Evolutionary conservation across 2,888 invertebrate species (phyloP).

Genomic region (Carpatolechia fugitivella): DNA sequence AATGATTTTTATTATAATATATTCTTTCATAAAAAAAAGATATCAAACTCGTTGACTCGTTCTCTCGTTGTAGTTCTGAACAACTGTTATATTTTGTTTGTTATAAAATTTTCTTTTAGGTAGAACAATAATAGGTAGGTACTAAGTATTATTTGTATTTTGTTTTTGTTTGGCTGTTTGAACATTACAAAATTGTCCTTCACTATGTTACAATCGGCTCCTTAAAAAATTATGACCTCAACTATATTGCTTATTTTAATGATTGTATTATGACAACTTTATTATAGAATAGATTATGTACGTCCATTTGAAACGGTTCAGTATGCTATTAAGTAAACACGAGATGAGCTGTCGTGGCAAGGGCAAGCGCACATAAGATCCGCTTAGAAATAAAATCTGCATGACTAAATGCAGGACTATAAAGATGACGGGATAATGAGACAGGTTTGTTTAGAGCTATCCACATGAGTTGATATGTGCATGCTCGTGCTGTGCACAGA

Average conservation of each 20-base stretch:
- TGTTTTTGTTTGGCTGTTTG: no score
- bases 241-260: conserved; percentile 16
- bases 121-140: no score
- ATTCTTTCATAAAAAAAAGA: no score
- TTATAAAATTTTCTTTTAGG: no score
- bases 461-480: neutral
- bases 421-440: conserved; percentile 27
- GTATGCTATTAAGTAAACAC: conserved; percentile 37
- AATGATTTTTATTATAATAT: no score
- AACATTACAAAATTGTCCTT: no score
- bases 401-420: conserved; percentile 32
- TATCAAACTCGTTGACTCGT: no score
- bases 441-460: conserved; percentile 18
- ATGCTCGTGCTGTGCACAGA: neutral
- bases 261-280: neutral
- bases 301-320: conserved; percentile 24
- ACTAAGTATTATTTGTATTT: no score
- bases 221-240: conserved; percentile 26
- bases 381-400: conserved; percentile 33
- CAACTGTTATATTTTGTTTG: no score
- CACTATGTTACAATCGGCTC: no score
- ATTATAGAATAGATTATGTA: neutral
- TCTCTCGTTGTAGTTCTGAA: no score
- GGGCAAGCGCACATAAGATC: conserved; percentile 36
- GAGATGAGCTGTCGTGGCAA: conserved; percentile 31